Percentiles rank a stretch among this genome's conserved stretches.
These are phyloP conservation scores for Pomatorhinus ruficollis DNA, from an alignment of 2,113 vertebrate species.

Conservation along the genomic window DNA sequence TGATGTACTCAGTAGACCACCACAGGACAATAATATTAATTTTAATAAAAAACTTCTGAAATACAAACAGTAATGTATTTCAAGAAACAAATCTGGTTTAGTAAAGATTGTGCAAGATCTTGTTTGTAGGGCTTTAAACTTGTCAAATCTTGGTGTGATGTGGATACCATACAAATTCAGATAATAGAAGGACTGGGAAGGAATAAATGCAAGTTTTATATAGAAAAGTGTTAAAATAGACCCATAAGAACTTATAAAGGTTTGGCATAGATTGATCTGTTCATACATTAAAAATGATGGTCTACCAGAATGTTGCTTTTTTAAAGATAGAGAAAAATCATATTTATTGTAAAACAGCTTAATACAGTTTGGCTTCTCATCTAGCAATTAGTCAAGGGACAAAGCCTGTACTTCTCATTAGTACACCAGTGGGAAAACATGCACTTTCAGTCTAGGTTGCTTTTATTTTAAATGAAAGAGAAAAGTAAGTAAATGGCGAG, in stretches of 20 bases:
- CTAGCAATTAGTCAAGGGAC: not conserved
- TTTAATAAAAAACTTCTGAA: conserved; percentile 41
- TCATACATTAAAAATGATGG: not conserved
- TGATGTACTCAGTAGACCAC: not conserved
- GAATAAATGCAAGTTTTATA: not conserved
- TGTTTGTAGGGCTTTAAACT: conserved; percentile 28
- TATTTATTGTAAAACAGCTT: not conserved
- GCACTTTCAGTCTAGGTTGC: not conserved
- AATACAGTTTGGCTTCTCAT: not conserved
- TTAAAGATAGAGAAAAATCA: not conserved
- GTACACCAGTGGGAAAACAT: not conserved
- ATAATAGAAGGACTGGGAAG: not conserved
- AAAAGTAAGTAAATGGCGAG: not conserved
- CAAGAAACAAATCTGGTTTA: conserved; percentile 17
- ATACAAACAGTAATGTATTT: conserved; percentile 45
- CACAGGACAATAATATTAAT: not conserved
- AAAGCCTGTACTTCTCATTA: not conserved
- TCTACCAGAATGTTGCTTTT: not conserved
- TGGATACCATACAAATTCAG: not conserved
- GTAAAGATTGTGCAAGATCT: conserved; percentile 40
- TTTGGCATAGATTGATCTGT: not conserved
- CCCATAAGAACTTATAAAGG: not conserved
- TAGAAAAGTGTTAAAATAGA: not conserved
- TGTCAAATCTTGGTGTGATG: conserved; percentile 13
- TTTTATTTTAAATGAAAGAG: not conserved